These are phyloP conservation scores for Protula sp. DNA, from an alignment of 2,888 invertebrate genomes.

Conservation along the genomic window DNA sequence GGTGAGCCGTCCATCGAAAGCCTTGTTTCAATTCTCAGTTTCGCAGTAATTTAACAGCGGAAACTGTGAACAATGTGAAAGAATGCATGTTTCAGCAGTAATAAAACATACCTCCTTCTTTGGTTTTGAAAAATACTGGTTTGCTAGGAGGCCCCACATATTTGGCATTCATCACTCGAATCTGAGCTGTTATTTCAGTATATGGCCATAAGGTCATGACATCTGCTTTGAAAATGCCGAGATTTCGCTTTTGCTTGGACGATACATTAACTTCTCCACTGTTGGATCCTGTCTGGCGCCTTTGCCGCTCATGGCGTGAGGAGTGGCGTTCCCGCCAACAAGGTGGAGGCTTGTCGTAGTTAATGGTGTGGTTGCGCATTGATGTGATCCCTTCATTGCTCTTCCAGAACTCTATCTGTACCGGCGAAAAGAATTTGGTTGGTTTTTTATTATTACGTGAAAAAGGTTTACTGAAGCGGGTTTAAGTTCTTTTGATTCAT, in stretches of 20 bases:
- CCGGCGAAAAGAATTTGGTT: too few relatives aligned
- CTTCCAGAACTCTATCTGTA: conserved; percentile 29
- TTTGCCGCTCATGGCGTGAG: too few relatives aligned
- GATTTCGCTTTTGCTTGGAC: not conserved
- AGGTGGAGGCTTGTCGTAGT: conserved; percentile 21
- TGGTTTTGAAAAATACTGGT: conserved; percentile 21
- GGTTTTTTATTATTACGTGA: too few relatives aligned
- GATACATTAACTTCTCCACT: not conserved
- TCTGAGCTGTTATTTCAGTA: conserved; percentile 28
- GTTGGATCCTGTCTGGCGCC: too few relatives aligned
- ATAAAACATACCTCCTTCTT: conserved; percentile 28
- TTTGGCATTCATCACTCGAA: conserved; percentile 25
- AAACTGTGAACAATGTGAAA: too few relatives aligned
- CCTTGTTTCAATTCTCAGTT: too few relatives aligned
- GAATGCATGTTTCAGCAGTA: too few relatives aligned
- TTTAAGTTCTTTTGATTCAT: too few relatives aligned
- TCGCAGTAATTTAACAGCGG: too few relatives aligned
- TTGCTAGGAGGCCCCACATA: conserved; percentile 24
- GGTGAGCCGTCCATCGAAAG: too few relatives aligned
- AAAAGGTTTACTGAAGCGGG: too few relatives aligned
- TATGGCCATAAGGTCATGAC: conserved; percentile 30
- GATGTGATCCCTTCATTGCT: conserved; percentile 14
- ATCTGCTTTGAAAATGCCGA: too few relatives aligned
- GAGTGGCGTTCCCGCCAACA: conserved; percentile 18
- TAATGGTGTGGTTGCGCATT: conserved; percentile 26